Conservation (phyloP, 92 coral and sea anemone genomes). For the Palythoa caribaeorum region DNA sequence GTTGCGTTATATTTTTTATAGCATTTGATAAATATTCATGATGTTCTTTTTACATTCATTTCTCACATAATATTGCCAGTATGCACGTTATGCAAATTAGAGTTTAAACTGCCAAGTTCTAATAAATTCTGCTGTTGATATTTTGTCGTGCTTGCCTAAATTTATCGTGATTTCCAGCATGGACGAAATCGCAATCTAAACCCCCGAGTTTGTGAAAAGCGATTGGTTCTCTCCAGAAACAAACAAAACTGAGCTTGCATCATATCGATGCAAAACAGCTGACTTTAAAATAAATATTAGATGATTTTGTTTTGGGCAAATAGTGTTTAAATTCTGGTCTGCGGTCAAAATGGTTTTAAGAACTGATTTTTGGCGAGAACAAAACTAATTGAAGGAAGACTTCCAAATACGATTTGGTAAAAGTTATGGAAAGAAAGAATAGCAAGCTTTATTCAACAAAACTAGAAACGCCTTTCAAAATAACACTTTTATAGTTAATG, state of each 20-base stretch:
- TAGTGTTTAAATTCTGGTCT: not conserved
- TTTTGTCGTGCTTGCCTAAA: not conserved
- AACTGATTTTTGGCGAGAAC: not conserved
- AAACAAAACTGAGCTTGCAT: too few species aligned
- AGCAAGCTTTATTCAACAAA: not conserved
- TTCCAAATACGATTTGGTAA: not conserved
- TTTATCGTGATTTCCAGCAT: not conserved
- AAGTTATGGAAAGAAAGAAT: not conserved
- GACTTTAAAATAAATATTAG: constrained; percentile 40
- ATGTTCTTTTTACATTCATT: not conserved
- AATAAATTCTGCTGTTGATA: not conserved
- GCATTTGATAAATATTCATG: constrained; percentile 35
- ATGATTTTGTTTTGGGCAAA: constrained; percentile 22
- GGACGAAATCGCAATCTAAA: not conserved
- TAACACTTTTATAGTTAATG: not conserved
- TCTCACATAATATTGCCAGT: not conserved
- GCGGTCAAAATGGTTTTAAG: not conserved
- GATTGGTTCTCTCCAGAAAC: not conserved
- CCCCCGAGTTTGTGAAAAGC: not conserved
- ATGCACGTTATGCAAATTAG: constrained; percentile 3
- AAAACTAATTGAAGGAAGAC: not conserved
- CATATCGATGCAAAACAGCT: constrained; percentile 17
- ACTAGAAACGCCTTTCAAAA: not conserved
- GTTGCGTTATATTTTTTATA: constrained; percentile 31
- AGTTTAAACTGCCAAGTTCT: not conserved